phyloP scores from a whole-genome alignment of 2,113 vertebrate species.

The Apodemus sylvaticus region DNA sequence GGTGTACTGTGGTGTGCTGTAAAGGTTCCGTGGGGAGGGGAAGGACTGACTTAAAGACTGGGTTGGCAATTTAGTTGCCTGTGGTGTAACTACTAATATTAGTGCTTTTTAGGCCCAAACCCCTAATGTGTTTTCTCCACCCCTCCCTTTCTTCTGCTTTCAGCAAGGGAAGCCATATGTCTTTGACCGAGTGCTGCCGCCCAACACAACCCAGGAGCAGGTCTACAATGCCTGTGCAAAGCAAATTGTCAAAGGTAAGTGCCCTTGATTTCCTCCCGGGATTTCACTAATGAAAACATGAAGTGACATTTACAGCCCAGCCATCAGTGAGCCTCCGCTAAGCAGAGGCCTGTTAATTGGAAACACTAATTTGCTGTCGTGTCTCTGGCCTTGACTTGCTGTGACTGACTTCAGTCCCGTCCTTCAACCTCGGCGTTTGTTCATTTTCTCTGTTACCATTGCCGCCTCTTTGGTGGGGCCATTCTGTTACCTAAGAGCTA shows the following conservation, averaged over 20 bases:
- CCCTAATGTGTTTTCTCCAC: slow-evolving; percentile 44
- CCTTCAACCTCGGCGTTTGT: neutral
- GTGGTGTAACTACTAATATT: neutral
- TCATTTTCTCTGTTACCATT: slow-evolving; percentile 53
- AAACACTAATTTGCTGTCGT: slow-evolving; percentile 65
- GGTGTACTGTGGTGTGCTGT: neutral
- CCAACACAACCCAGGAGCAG: slow-evolving; percentile 93
- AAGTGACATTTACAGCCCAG: slow-evolving; percentile 64
- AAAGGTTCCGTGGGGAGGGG: neutral
- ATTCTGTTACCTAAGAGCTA: slow-evolving; percentile 40
- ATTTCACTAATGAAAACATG: slow-evolving; percentile 68
- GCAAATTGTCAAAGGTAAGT: slow-evolving; percentile 95
- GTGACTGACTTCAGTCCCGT: slow-evolving; percentile 11
- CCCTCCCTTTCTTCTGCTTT: slow-evolving; percentile 63
- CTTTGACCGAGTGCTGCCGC: slow-evolving; percentile 93
- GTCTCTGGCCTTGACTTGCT: slow-evolving; percentile 53
- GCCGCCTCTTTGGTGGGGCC: slow-evolving; percentile 26
- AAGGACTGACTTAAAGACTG: slow-evolving; percentile 1
- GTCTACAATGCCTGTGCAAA: slow-evolving; percentile 95
- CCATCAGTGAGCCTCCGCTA: slow-evolving; percentile 31
- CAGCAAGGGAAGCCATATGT: slow-evolving; percentile 94
- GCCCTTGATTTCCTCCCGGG: slow-evolving; percentile 60
- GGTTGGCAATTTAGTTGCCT: neutral
- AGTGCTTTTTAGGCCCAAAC: slow-evolving; percentile 12
- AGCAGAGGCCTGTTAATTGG: slow-evolving; percentile 68